Evolutionary conservation across 2,113 vertebrate genomes (phyloP).

Genomic region (Anser brachyrhynchus): DNA sequence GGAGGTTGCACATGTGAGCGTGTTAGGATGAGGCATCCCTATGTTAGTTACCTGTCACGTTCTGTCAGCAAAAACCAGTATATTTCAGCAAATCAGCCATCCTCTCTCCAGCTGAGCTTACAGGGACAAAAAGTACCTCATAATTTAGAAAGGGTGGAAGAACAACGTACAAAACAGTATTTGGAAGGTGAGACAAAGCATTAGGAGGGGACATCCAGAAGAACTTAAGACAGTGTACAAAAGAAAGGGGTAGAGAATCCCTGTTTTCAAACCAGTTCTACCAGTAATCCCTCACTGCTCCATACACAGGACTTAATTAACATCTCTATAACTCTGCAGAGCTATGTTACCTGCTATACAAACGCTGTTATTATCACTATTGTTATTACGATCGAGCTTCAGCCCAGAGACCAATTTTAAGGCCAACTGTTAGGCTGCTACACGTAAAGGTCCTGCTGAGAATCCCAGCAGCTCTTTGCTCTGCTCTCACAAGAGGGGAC

Average conservation of each 20-base stretch:
- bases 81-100: not conserved
- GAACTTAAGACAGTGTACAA: not conserved
- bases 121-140: not conserved
- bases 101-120: not conserved
- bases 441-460: not conserved
- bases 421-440: not conserved
- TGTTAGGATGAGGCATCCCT: not conserved
- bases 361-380: not conserved
- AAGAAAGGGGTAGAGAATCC: slow-evolving; percentile 12
- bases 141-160: not conserved
- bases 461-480: not conserved
- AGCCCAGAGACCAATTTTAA: not conserved
- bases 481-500: not conserved
- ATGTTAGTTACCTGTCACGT: not conserved
- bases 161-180: not conserved
- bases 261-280: slow-evolving; percentile 28
- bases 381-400: not conserved
- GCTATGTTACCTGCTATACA: not conserved
- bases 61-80: not conserved
- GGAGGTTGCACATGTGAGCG: not conserved
- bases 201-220: not conserved
- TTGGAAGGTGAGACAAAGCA: not conserved
- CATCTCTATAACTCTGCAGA: not conserved
- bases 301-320: not conserved
- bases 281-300: not conserved